phyloP scores from a whole-genome alignment of 2,113 vertebrate species.

The Gymnarchus niloticus region DNA sequence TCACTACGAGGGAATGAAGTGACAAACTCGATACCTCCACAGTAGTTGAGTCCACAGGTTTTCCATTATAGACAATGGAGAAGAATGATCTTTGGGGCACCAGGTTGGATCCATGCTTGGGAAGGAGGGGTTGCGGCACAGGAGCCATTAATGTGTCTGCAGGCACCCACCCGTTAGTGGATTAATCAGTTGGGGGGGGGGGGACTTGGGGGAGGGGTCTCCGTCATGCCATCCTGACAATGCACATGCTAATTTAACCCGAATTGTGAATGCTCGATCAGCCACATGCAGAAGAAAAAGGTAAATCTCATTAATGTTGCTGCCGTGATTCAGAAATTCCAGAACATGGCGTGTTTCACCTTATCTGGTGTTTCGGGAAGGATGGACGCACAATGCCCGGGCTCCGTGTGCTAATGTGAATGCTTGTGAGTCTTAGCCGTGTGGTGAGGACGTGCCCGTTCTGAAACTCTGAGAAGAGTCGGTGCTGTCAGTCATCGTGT shows the following conservation, averaged over 20 bases:
- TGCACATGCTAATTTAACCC: neutral
- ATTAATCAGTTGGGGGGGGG: neutral
- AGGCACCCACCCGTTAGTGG: neutral
- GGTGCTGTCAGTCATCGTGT: neutral
- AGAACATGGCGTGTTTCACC: neutral
- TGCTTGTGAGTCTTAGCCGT: neutral
- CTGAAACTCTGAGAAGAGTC: neutral
- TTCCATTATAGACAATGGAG: slow-evolving; percentile 20
- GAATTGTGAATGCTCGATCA: neutral
- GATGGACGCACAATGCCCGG: neutral
- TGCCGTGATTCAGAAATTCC: neutral
- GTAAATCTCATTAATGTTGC: neutral
- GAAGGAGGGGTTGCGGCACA: neutral
- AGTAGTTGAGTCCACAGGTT: slow-evolving; percentile 17
- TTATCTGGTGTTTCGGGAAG: neutral
- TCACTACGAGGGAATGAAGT: slow-evolving; percentile 2
- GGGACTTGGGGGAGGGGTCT: neutral
- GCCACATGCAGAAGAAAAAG: neutral
- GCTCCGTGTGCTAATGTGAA: neutral
- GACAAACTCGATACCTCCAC: slow-evolving; percentile 7
- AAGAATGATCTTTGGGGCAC: neutral
- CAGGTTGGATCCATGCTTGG: neutral
- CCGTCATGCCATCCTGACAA: neutral
- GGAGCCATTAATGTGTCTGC: neutral
- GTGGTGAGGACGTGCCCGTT: neutral